Evolutionary conservation across 2,888 invertebrate species (phyloP).

Genomic region (Drosophila subsilvestris): DNA sequence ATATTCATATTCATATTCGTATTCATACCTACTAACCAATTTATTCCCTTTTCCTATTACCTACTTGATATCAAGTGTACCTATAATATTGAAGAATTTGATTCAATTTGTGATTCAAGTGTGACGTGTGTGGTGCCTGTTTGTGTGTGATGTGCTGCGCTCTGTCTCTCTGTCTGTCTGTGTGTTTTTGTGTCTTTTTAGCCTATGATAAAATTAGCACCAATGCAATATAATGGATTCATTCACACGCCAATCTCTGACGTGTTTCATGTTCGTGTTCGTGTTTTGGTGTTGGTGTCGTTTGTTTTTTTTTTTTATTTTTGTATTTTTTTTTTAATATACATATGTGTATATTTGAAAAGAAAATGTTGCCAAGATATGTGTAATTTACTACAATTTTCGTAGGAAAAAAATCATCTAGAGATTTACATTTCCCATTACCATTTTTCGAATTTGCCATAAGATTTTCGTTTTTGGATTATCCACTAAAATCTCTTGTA

Average conservation of each 20-base stretch:
- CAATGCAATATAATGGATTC: slow-evolving; percentile 61
- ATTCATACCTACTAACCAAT: slow-evolving; percentile 6
- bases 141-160: slow-evolving; percentile 16
- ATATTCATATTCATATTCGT: neutral
- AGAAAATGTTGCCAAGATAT: slow-evolving; percentile 57
- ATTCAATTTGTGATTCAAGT: slow-evolving; percentile 28
- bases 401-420: neutral
- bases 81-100: slow-evolving; percentile 16
- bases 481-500: neutral
- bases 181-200: slow-evolving; percentile 18
- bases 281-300: neutral
- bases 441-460: too few relatives aligned
- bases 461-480: too few relatives aligned
- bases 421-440: slow-evolving; percentile 11
- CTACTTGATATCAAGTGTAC: slow-evolving; percentile 51
- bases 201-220: slow-evolving; percentile 72
- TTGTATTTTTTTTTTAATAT: slow-evolving; percentile 15
- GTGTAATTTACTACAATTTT: slow-evolving; percentile 61
- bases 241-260: slow-evolving; percentile 2
- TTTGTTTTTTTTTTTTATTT: slow-evolving; percentile 2
- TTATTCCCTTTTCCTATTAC: slow-evolving; percentile 20
- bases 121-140: slow-evolving; percentile 15
- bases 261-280: neutral
- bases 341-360: slow-evolving; percentile 61
- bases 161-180: slow-evolving; percentile 4